phyloP scores from a whole-genome alignment of 1,140 invertebrate genomes.

The Wiebesia pumilae region DNA sequence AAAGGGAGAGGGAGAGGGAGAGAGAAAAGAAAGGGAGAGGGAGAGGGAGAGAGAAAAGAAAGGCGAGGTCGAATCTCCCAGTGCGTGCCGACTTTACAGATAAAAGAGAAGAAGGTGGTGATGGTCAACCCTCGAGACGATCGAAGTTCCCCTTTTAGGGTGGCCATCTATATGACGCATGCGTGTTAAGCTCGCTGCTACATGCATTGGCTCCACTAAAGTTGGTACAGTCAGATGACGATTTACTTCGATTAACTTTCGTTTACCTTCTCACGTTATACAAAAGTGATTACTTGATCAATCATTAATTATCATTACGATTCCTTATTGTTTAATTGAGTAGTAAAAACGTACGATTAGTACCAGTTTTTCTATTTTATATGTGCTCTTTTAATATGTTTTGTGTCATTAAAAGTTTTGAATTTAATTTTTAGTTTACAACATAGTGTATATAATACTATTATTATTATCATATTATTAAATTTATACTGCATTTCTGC shows the following conservation, averaged over 20 bases:
- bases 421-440: no score
- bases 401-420: no score
- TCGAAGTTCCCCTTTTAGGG: conserved; percentile 64
- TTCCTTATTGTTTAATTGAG: no score
- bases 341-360: no score
- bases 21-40: neutral
- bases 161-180: conserved; percentile 52
- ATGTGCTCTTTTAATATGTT: no score
- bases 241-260: neutral
- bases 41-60: neutral
- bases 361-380: no score
- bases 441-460: no score
- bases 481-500: no score
- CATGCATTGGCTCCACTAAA: neutral
- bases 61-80: conserved; percentile 35
- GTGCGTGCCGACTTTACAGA: conserved; percentile 10
- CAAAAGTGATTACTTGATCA: no score
- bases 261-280: no score
- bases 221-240: neutral
- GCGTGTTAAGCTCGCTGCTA: conserved; percentile 39
- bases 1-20: neutral
- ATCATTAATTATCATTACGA: no score
- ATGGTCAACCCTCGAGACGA: conserved; percentile 60
- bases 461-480: no score
- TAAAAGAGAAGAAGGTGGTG: conserved; percentile 11